Base-by-base conservation (phyloP, 2,797 vertebrate species). In the Hydrocynus forskahlii region DNA sequence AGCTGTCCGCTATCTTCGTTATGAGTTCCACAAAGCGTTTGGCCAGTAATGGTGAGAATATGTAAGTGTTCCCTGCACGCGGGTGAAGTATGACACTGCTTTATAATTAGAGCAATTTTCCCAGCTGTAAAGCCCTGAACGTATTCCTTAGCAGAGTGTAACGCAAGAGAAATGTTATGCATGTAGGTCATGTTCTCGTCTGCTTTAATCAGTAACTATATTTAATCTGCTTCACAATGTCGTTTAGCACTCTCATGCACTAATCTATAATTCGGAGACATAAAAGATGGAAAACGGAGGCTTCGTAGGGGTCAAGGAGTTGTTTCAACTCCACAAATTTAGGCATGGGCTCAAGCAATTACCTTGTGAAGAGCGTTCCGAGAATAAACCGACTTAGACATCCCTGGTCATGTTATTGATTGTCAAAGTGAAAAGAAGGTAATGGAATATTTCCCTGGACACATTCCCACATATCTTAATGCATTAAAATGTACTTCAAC, bases 111-210 rank as follows among this genome's bases (percentile, higher is more conserved):
- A 91, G 87, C 86, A 79, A 91, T 89, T 91, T 91, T 92, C 93
- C 93, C 92, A 92, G 92, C 91, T 91, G 92, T 91, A 59, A 90
- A 93, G 90, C 90, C 92, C 88, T 91, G 92, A 80, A 89, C 90
- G 88, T 89, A 87, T 91, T 89, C 88, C 89, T 89, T 90, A 86
- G 88, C 83, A 62, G 87, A 89, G 88, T 88, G 76, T 88, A 91
- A 92, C 88, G 87, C 89, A 89, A 90, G 91, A 92, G 88, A 90
- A 91, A 93, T 93, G 91, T 92, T 93, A 91, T 93, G 91, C 91
- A 95, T 94, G 92, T 95, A 94, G 94, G 94, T 94, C 94, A 95
- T 93, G 93, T 94, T 95, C 93, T 90, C 89, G 90, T 93, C 92
- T 94, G 93, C 89, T 85, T 94, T 95, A 94, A 95, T 94, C 93